A percentile compares a stretch with the other conserved stretches of the same genome.
Conservation (phyloP, 2,113 vertebrate genomes). For the Bettongia penicillata region DNA sequence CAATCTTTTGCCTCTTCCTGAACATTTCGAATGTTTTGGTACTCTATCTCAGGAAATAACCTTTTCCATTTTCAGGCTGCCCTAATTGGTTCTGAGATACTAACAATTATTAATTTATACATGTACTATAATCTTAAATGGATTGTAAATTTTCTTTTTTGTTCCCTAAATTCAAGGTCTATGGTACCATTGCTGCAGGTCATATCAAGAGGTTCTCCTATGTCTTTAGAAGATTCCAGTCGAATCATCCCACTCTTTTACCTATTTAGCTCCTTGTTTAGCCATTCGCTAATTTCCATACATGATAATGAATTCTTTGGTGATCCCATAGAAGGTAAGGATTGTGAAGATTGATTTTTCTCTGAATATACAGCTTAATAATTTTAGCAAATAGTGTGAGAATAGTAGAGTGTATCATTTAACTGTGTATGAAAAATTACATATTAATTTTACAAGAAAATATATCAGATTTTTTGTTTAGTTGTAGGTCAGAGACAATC, state of each 20-base stretch:
- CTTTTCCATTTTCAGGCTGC: background rate
- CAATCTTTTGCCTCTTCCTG: background rate
- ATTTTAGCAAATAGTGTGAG: background rate
- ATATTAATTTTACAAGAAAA: background rate
- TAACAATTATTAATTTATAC: background rate
- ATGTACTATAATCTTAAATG: conserved; percentile 8
- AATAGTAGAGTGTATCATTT: background rate
- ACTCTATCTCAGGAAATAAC: background rate
- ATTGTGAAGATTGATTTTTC: background rate
- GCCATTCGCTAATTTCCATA: conserved; percentile 98
- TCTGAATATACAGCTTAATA: background rate
- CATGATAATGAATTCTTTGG: conserved; percentile 99
- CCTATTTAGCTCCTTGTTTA: conserved; percentile 98
- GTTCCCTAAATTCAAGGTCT: conserved; percentile 85
- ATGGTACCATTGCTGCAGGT: conserved; percentile 96
- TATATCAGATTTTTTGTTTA: conserved; percentile 44
- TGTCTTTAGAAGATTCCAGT: conserved; percentile 96
- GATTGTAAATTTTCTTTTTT: background rate
- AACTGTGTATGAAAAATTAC: background rate
- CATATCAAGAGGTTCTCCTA: conserved; percentile 96
- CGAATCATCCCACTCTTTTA: conserved; percentile 98
- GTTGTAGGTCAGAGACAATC: conserved; percentile 91
- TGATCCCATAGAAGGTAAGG: conserved; percentile 92
- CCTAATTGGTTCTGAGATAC: background rate
- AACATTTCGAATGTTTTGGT: background rate